These are phyloP conservation scores for Oryzias celebensis DNA, from an alignment of 2,113 vertebrate genomes.

Conservation along the genomic window DNA sequence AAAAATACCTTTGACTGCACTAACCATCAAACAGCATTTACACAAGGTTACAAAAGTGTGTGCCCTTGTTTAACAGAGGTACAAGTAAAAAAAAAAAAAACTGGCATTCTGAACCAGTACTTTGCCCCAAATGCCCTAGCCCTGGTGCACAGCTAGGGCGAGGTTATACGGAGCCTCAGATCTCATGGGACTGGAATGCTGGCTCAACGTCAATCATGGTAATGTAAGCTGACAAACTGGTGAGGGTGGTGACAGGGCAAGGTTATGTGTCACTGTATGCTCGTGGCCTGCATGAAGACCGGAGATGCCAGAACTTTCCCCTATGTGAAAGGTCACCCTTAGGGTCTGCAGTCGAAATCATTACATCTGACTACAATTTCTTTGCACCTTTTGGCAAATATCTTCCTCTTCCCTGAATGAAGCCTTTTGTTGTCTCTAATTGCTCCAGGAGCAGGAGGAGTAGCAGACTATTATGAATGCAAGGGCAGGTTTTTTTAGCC, in stretches of 20 bases:
- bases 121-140: slow-evolving; percentile 69
- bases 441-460: slow-evolving; percentile 20
- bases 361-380: slow-evolving; percentile 44
- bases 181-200: slow-evolving; percentile 61
- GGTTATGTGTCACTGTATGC: slow-evolving; percentile 77
- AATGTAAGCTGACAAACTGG: slow-evolving; percentile 74
- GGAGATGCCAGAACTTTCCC: slow-evolving; percentile 58
- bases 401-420: slow-evolving; percentile 19
- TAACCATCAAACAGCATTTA: slow-evolving; percentile 14
- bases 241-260: slow-evolving; percentile 81
- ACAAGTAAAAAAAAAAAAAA: slow-evolving; percentile 51
- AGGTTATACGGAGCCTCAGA: slow-evolving; percentile 76
- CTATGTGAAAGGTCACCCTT: slow-evolving; percentile 61
- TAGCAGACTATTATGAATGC: slow-evolving; percentile 15
- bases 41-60: slow-evolving; percentile 43
- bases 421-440: slow-evolving; percentile 28
- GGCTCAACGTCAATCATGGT: slow-evolving; percentile 77
- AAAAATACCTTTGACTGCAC: no score
- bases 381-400: slow-evolving; percentile 46
- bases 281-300: slow-evolving; percentile 64
- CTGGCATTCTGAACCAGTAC: slow-evolving; percentile 50
- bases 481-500: slow-evolving; percentile 2
- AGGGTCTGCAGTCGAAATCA: slow-evolving; percentile 59
- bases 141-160: slow-evolving; percentile 64
- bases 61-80: slow-evolving; percentile 56